A percentile compares a stretch with the other conserved stretches of the same genome.
Conservation (phyloP, 2,797 vertebrate species). For the Hylomyscus alleni region DNA sequence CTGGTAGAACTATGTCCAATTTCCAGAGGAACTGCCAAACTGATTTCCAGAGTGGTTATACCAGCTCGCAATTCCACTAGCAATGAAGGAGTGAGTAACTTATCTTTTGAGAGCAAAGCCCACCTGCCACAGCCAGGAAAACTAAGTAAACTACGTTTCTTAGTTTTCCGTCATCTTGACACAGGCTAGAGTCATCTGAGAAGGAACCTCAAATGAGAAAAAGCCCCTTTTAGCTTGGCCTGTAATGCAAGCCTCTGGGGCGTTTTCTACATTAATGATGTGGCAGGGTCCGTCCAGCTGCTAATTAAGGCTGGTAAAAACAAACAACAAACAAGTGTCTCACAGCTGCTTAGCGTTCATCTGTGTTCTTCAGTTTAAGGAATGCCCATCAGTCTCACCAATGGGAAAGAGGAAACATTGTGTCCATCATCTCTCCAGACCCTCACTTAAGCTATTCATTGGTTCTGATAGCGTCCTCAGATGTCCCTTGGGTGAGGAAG, state of each 20-base stretch:
- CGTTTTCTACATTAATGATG: not conserved
- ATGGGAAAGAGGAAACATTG: not conserved
- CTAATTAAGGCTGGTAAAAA: not conserved
- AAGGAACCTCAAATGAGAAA: not conserved
- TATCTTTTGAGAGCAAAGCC: conserved; percentile 3
- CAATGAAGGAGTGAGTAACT: not conserved
- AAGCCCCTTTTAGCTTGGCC: not conserved
- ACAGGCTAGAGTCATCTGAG: not conserved
- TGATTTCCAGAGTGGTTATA: no score
- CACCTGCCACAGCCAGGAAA: not conserved
- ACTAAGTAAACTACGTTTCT: no score
- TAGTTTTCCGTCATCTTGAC: not conserved
- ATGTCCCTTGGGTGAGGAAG: not conserved
- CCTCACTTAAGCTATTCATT: not conserved
- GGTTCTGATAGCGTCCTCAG: not conserved
- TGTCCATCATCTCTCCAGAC: not conserved
- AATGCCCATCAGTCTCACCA: not conserved
- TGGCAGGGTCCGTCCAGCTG: not conserved
- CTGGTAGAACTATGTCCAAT: no score
- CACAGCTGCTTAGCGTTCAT: not conserved
- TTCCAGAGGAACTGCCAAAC: no score
- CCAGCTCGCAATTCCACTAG: no score
- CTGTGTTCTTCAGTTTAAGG: not conserved
- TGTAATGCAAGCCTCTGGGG: not conserved
- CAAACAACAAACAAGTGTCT: not conserved